A percentile compares a stretch with the other conserved stretches of the same genome.
phyloP scores from a whole-genome alignment of 2,113 vertebrate genomes.

The Pachyramphus minor region DNA sequence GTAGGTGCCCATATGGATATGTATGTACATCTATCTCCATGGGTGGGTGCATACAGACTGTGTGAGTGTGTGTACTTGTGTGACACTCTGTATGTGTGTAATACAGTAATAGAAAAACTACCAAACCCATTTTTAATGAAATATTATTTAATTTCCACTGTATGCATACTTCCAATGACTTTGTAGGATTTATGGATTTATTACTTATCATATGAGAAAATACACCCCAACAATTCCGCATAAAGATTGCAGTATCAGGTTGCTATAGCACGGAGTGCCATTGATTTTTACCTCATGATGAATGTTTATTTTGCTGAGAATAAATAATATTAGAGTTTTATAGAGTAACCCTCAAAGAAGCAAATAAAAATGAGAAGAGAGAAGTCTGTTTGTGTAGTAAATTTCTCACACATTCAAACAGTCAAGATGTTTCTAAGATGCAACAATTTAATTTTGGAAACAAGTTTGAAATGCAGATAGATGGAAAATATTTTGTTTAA shows the following conservation, averaged over 20 bases:
- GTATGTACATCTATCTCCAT: not conserved
- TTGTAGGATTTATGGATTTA: not conserved
- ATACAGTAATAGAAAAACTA: not conserved
- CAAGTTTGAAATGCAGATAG: not conserved
- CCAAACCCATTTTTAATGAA: not conserved
- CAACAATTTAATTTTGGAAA: not conserved
- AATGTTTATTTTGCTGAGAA: not conserved
- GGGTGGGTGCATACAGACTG: not conserved
- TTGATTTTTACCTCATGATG: not conserved
- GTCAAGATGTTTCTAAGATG: not conserved
- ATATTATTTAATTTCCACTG: not conserved
- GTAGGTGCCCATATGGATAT: not conserved
- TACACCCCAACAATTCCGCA: fast-evolving
- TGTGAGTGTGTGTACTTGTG: not conserved
- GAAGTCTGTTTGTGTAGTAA: not conserved
- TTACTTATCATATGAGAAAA: not conserved
- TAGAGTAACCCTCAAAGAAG: not conserved
- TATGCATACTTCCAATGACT: not conserved
- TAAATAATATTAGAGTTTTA: not conserved
- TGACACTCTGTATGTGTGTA: not conserved
- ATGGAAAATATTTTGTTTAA: not conserved
- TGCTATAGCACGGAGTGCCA: not conserved
- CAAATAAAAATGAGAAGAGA: not conserved
- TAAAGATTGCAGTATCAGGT: not conserved
- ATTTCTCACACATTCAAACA: not conserved